Conservation (phyloP, 2,888 invertebrate species). For the Notodonta dromedarius region DNA sequence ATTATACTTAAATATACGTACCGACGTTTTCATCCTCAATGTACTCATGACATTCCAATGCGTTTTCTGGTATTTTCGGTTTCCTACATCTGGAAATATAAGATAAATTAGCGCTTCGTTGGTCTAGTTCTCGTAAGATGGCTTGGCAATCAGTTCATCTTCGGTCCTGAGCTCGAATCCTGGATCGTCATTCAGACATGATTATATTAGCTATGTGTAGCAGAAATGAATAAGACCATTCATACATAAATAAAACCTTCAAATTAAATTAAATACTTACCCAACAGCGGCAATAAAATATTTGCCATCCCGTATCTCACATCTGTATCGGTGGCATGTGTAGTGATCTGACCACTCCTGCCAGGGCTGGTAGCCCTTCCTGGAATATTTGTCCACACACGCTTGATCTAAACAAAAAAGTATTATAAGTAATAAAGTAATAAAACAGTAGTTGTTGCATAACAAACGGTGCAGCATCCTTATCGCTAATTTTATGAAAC, state of each 20-base stretch:
- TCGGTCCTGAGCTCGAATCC: too few species aligned
- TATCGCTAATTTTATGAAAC: background rate
- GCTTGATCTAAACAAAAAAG: constrained; percentile 67
- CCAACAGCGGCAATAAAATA: constrained; percentile 80
- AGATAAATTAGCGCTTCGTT: background rate
- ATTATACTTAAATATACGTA: constrained; percentile 48
- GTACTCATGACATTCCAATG: constrained; percentile 78
- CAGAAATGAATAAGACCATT: too few species aligned
- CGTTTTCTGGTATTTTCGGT: constrained; percentile 80
- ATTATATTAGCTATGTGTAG: too few species aligned
- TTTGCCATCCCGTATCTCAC: constrained; percentile 78
- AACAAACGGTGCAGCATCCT: background rate
- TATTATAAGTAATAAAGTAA: background rate
- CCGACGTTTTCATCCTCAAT: constrained; percentile 81
- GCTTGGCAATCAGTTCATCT: too few species aligned
- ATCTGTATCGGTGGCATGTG: constrained; percentile 76
- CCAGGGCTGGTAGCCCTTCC: constrained; percentile 81
- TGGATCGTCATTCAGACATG: too few species aligned
- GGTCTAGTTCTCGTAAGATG: background rate
- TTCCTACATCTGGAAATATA: constrained; percentile 68
- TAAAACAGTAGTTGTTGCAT: background rate
- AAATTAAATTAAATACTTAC: constrained; percentile 42
- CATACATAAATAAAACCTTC: too few species aligned
- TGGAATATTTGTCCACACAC: constrained; percentile 79
- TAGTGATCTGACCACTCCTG: constrained; percentile 82